Base-by-base conservation (phyloP, 2,113 vertebrate species). In the Bucco capensis region DNA sequence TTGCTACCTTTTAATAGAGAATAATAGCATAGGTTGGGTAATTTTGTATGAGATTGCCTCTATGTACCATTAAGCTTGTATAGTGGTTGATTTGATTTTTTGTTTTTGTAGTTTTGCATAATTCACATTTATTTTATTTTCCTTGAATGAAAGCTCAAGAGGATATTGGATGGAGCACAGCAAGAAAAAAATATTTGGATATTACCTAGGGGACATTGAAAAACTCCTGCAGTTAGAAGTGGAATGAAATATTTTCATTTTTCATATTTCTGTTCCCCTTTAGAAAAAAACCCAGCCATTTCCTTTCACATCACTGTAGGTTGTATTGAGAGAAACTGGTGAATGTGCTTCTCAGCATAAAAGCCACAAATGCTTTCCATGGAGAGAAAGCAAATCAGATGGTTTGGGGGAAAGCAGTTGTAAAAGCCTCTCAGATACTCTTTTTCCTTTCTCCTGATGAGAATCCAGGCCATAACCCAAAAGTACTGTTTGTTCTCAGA, bases 171-270 rank as follows among this genome's bases (percentile, higher is more conserved):
- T 80, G 24, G 24, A 69, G 19, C 8, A 14, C 42, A 92, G 72
- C 37, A 91, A 54, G 49, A 65, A 93, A 96, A 83, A 91, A 13
- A 67, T 76, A 47, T 69, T 79, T 85, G 61, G 25, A 10, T 94
- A 27, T 88, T 93, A 66, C 50, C 92, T 76, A 30, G 25, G 58
- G 86, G 56, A 74, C 42, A 27, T 17, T 92, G 88, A 62, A 94
- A 96, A 97, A 83, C 25, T 93, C 64, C 82, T 71, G 27, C 46
- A 92, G 85, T 96, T 84, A 78, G 46, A 85, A 77, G 27, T 82
- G 86, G 84, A 94, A 96, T 53, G 14, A 92, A 96, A 89, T 92
- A 74, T 58, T 80, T 78, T 85, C 3, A 18, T 16, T 89, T 62
- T 57, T 19, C 58, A 72, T 28, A 33, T 37, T 87, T 87, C 54